A percentile compares a stretch with the other conserved stretches of the same genome.
Conservation (phyloP, 2,888 invertebrate species). For the Abrostola tripartita region DNA sequence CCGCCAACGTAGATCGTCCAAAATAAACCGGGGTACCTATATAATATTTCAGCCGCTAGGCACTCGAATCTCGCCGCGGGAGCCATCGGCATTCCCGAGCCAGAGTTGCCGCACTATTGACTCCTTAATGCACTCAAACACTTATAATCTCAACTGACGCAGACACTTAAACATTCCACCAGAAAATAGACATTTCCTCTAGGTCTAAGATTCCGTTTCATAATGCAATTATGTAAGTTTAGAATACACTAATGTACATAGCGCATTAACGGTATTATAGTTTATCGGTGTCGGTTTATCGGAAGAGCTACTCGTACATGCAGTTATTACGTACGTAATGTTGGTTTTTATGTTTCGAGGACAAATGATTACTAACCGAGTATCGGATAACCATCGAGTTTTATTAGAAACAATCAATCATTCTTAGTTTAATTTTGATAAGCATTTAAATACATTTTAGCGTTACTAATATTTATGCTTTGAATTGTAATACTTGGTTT, state of each 20-base stretch:
- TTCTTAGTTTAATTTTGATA: slow-evolving; percentile 31
- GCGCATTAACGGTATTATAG: slow-evolving; percentile 36
- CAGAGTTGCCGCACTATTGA: slow-evolving; percentile 52
- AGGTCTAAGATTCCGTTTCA: slow-evolving; percentile 16
- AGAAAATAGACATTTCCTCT: slow-evolving; percentile 34
- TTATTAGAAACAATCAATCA: slow-evolving; percentile 51
- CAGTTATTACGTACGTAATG: slow-evolving; percentile 55
- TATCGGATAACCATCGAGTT: slow-evolving; percentile 48
- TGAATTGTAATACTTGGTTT: too few relatives aligned
- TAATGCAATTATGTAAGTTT: slow-evolving; percentile 12
- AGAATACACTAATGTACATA: slow-evolving; percentile 26
- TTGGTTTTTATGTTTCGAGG: slow-evolving; percentile 66
- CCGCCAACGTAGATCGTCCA: slow-evolving; percentile 79
- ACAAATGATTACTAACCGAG: slow-evolving; percentile 58
- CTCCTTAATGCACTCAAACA: slow-evolving; percentile 43
- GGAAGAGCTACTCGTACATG: slow-evolving; percentile 50
- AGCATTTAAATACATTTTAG: slow-evolving; percentile 14
- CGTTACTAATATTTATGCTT: background rate
- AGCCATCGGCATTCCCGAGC: slow-evolving; percentile 63
- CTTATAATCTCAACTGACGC: slow-evolving; percentile 33
- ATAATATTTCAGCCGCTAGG: slow-evolving; percentile 76
- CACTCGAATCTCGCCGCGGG: slow-evolving; percentile 64
- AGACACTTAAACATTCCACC: slow-evolving; percentile 44
- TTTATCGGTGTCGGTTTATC: slow-evolving; percentile 65
- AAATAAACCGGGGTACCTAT: slow-evolving; percentile 80